Base-by-base conservation (phyloP, 2,888 invertebrate genomes). In the Coenonympha arcania region DNA sequence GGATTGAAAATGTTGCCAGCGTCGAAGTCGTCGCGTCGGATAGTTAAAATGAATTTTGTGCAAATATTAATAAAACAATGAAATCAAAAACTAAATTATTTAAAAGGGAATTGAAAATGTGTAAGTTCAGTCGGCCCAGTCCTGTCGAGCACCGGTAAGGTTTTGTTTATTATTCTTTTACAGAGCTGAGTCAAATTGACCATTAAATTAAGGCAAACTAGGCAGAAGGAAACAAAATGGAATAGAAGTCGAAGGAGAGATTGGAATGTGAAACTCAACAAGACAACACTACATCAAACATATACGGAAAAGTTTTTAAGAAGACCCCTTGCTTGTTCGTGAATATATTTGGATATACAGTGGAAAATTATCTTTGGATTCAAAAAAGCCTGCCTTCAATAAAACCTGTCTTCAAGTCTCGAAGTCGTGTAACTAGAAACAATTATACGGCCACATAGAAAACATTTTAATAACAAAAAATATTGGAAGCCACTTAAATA, bases 91-190 rank as follows among this genome's bases (percentile, higher is more conserved):
- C 19, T 46, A 46, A 44, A 5, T 2, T 9, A 30, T 18, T n/a
- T 8, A 45, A 26, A 45, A 43, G 22, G 43, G 42, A 43, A 31
- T 36, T n/a, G 15, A 48, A 49, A 37, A 34, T 31, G 72, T 71
- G 71, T 74, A 68, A 73, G 80, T 79, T 79, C 70, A 71, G 68
- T 73, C 72, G 76, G 81, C 80, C 81, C 84, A 81, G 82, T 79
- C 83, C 82, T 65, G 64, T 68, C 66, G 60, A 60, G 63, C 66
- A 65, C 66, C 66, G 82, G 83, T 84, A 83, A 84, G 81, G 71
- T 73, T 69, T 62, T 58, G 58, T 62, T 57, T 50, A 59, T 53
- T 58, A 54, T 58, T 56, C 40, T 28, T 43, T 19, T 45, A 24
- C 19, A 31, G 18, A 41, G 50, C 43, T 51, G 65, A 66, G 72